Conservation (phyloP, 1,140 invertebrate genomes). For the Laodelphax striatellus region DNA sequence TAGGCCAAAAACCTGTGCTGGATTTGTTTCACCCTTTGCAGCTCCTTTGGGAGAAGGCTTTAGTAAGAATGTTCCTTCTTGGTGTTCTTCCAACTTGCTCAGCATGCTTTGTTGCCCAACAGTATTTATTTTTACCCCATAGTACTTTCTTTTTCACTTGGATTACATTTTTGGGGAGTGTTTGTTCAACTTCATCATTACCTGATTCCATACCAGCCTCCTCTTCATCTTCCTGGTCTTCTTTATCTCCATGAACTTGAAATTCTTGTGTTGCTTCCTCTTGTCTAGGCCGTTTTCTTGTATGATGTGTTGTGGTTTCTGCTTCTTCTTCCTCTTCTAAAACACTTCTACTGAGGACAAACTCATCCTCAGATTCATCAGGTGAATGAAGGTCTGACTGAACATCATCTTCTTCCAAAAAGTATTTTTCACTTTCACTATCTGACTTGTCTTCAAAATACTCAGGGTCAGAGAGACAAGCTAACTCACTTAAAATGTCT, state of each 20-base stretch:
- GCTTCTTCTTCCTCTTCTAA: conserved; percentile 1
- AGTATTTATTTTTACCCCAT: conserved; percentile 2
- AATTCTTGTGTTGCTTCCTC: neutral
- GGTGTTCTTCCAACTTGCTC: neutral
- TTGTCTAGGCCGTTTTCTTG: neutral
- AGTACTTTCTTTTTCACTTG: conserved; percentile 3
- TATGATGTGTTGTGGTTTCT: neutral
- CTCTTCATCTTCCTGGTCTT: neutral
- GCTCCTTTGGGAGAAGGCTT: neutral
- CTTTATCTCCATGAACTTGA: neutral
- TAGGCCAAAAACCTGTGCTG: neutral
- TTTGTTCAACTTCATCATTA: conserved; percentile 4
- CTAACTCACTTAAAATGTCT: neutral
- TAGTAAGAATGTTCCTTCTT: conserved; percentile 1
- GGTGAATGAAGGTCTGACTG: neutral
- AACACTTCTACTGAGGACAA: conserved; percentile 2
- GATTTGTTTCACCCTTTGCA: conserved; percentile 2
- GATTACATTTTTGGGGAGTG: conserved; percentile 4
- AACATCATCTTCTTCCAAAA: conserved; percentile 8
- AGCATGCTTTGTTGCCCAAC: conserved; percentile 2
- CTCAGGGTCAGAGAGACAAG: neutral
- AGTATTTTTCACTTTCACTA: neutral
- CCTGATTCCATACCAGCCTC: neutral
- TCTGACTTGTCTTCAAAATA: neutral
- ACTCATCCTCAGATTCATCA: conserved; percentile 2